These are phyloP conservation scores for Atta texana DNA, from an alignment of 1,140 invertebrate species.

Conservation along the genomic window DNA sequence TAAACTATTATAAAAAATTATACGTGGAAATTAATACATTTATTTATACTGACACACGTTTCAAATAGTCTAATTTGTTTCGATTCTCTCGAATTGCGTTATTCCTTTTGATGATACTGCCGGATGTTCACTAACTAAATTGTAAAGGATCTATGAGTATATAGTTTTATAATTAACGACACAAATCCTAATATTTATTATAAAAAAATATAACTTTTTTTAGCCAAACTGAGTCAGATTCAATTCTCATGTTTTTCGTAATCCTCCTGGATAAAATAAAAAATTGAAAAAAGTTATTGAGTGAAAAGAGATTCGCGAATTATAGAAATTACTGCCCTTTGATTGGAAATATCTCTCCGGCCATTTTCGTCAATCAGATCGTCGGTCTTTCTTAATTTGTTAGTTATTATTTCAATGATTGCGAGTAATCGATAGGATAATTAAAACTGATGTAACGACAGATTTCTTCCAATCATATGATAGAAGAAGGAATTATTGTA, in stretches of 20 bases:
- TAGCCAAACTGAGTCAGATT: constrained; percentile 1
- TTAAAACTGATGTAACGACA: constrained; percentile 31
- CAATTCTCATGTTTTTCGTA: constrained; percentile 42
- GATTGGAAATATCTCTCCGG: constrained; percentile 65
- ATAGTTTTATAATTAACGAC: background rate
- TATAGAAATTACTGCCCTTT: constrained; percentile 3
- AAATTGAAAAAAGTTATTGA: constrained; percentile 20
- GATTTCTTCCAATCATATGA: background rate
- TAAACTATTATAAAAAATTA: background rate
- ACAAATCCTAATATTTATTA: background rate
- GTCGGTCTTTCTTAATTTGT: background rate
- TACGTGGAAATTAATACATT: background rate
- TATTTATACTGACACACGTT: background rate
- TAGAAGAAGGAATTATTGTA: constrained; percentile 26
- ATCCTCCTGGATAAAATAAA: constrained; percentile 33
- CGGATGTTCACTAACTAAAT: background rate
- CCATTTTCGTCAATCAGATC: constrained; percentile 69
- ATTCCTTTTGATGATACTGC: background rate
- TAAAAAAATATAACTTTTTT: background rate
- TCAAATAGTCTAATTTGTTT: background rate
- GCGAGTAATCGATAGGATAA: constrained; percentile 40
- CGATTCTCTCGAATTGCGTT: background rate
- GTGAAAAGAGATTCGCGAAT: background rate
- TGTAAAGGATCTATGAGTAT: background rate
- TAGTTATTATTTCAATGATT: constrained; percentile 23